Evolutionary conservation across 1,140 invertebrate species (phyloP), one percentile per base, ranked within the genome.

Genomic region (Lerema accius): DNA sequence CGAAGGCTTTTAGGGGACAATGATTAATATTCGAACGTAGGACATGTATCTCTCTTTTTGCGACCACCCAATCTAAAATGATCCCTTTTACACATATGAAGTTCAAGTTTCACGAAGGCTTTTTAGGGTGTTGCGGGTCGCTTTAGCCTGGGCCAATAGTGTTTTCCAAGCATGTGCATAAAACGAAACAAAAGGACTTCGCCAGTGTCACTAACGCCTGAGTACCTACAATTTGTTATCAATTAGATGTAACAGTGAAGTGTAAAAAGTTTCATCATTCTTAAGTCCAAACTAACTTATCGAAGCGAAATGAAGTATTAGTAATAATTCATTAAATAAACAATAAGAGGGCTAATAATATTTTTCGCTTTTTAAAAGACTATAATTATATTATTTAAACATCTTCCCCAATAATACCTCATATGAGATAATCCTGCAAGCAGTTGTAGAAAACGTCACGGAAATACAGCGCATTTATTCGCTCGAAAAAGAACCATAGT

Each of bases 21-120:
- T 79, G 82, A 82, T 84, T 82, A 84, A 82, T 84, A 73, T 77
- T 74, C 63, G 45, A 42, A 50, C 58, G 65, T 69, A 68, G 73
- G 67, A 77, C 64, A 76, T 74, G 71, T 80, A 72, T 80, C 71
- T 76, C 58, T 66, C 62, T 69, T 73, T 81, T 75, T 75, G 63
- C 65, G 28, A 11, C 37, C 6, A 14, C 28, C 64, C 56, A 64
- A 39, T 64, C 14, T 64, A 49, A 37, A 16, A 51, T 39, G 49
- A 64, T 11, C 55, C 26, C 42, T 26, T 50, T 43, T 61, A 43
- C 19, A 7, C 2, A 16, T 46, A 58, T 58, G 50, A 56, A 51
- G 49, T 39, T 39, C 17, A 42, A 32, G 46, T 58, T 32, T 42
- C 9, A 7, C 28, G 4, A 32, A 32, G 9, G 28, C 28, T 9